Conservation (phyloP, 1,140 invertebrate genomes). For the Drosophila simulans region DNA sequence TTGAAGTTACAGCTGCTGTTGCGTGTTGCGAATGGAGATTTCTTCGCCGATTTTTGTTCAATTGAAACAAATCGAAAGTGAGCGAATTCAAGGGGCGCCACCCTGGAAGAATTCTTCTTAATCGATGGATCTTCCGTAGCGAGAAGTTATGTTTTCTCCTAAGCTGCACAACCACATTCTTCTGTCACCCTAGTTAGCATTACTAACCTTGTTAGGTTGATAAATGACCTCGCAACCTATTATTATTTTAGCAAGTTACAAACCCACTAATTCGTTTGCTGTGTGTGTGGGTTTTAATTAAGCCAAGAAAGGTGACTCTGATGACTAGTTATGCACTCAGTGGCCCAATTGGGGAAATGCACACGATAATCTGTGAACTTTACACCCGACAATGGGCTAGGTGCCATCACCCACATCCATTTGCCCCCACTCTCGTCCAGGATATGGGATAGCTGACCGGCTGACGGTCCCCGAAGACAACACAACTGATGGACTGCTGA, state of each 20-base stretch:
- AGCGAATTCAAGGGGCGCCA: slow-evolving; percentile 29
- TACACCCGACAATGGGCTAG: slow-evolving; percentile 49
- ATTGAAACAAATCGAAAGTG: slow-evolving; percentile 74
- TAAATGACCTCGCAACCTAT: slow-evolving; percentile 41
- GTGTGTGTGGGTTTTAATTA: slow-evolving; percentile 45
- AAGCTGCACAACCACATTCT: no score
- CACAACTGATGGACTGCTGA: slow-evolving; percentile 76
- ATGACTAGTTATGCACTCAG: slow-evolving; percentile 55
- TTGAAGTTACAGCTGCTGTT: slow-evolving; percentile 47
- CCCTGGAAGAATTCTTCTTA: slow-evolving; percentile 8
- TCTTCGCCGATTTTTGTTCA: slow-evolving; percentile 48
- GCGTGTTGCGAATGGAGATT: slow-evolving; percentile 49
- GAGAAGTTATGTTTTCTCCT: no score
- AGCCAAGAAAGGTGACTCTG: slow-evolving; percentile 54
- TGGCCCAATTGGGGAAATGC: slow-evolving; percentile 29
- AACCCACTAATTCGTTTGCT: neutral
- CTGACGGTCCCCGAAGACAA: slow-evolving; percentile 67
- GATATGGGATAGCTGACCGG: slow-evolving; percentile 32
- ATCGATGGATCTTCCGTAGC: slow-evolving; percentile 13
- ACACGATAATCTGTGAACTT: slow-evolving; percentile 70
- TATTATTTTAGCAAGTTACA: slow-evolving; percentile 59
- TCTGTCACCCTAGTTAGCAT: slow-evolving; percentile 14
- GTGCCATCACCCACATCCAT: slow-evolving; percentile 2
- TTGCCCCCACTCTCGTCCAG: neutral
- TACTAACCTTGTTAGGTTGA: slow-evolving; percentile 72